A percentile compares a stretch with the other conserved stretches of the same genome.
These are phyloP conservation scores for Brachypalpus laphriformis DNA, from an alignment of 2,888 invertebrate species.

Conservation along the genomic window DNA sequence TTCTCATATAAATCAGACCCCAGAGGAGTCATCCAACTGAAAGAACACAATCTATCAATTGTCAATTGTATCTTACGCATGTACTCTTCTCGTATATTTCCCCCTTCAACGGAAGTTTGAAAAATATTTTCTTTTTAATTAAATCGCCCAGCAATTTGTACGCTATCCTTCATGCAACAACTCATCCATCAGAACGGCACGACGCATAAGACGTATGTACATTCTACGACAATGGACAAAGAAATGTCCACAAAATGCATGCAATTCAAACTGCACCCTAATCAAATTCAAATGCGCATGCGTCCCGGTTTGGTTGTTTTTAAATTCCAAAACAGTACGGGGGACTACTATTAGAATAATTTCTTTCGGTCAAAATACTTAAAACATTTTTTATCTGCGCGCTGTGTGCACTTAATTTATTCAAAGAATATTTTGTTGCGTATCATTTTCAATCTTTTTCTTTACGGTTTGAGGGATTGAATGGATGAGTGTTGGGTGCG, in stretches of 20 bases:
- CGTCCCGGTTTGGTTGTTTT: slow-evolving; percentile 35
- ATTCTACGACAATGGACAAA: slow-evolving; percentile 38
- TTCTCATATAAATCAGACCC: too few species aligned
- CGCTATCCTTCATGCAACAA: slow-evolving; percentile 21
- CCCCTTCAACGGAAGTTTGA: slow-evolving; percentile 32
- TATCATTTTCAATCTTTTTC: slow-evolving; percentile 11
- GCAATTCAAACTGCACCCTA: slow-evolving; percentile 34
- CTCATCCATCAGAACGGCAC: slow-evolving; percentile 33
- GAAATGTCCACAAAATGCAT: slow-evolving; percentile 1
- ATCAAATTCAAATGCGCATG: slow-evolving; percentile 53
- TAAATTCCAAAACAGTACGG: neutral
- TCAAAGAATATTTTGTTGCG: slow-evolving; percentile 3
- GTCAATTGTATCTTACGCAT: too few species aligned
- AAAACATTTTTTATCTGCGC: neutral
- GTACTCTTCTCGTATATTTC: neutral
- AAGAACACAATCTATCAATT: too few species aligned
- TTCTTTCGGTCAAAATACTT: neutral
- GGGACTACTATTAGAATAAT: neutral
- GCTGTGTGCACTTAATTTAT: neutral
- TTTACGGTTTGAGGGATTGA: slow-evolving; percentile 17
- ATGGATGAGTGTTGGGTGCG: neutral
- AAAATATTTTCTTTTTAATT: slow-evolving; percentile 16
- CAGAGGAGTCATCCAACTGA: neutral
- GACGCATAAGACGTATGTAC: neutral
- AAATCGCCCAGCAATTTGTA: slow-evolving; percentile 42